Conservation (phyloP, 2,797 vertebrate genomes). For the Halcyon smyrnensis region DNA sequence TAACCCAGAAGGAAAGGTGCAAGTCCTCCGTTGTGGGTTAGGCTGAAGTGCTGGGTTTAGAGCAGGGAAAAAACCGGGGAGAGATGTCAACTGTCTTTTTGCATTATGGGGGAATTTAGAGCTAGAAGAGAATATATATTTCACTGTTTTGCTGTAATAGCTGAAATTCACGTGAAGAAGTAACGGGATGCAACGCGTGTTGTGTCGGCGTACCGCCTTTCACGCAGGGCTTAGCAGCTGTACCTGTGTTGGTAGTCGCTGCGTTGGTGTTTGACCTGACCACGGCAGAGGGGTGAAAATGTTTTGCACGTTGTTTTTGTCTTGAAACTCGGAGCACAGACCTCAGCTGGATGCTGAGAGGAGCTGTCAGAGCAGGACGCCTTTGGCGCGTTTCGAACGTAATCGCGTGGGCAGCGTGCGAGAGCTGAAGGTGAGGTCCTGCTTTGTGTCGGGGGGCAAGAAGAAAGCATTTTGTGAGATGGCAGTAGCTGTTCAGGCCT, state of each 20-base stretch:
- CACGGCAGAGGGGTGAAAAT: background rate
- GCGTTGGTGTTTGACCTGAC: background rate
- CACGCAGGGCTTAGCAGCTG: fast-evolving
- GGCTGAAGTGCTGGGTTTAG: background rate
- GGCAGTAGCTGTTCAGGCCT: background rate
- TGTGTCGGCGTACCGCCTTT: background rate
- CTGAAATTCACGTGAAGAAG: background rate
- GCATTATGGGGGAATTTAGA: fast-evolving
- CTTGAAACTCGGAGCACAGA: background rate
- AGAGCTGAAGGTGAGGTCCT: background rate
- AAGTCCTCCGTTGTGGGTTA: background rate
- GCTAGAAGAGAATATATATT: background rate
- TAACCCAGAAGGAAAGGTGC: background rate
- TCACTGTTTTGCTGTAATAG: background rate
- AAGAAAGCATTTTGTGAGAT: background rate
- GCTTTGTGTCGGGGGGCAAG: background rate
- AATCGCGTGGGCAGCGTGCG: background rate
- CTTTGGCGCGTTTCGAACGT: no score
- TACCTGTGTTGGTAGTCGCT: background rate
- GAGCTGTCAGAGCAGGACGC: background rate
- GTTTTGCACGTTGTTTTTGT: background rate
- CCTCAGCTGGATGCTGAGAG: background rate
- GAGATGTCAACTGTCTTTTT: background rate
- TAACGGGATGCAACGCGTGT: background rate
- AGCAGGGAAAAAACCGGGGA: background rate